Evolutionary conservation across 1,140 invertebrate genomes (phyloP).

Genomic region (Aphelinus atriplicis): DNA sequence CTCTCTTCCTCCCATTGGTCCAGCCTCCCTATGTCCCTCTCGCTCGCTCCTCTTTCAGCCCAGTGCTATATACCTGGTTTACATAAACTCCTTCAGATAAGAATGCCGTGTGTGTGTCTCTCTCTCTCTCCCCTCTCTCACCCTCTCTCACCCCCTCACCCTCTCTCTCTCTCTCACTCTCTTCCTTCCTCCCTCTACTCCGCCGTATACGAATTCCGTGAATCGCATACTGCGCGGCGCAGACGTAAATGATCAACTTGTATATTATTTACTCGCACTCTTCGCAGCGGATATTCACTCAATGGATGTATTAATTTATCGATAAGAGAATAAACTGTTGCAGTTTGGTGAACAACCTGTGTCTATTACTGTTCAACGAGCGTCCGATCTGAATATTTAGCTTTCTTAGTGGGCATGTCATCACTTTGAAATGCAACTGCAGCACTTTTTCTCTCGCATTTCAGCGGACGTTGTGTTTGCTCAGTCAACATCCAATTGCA

Average conservation of each 20-base stretch:
- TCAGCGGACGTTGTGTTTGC: too few species aligned
- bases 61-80: slow-evolving; percentile 36
- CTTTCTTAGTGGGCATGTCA: too few species aligned
- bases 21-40: neutral
- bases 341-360: too few species aligned
- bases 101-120: slow-evolving; percentile 8
- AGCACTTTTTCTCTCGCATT: too few species aligned
- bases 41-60: slow-evolving; percentile 9
- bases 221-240: slow-evolving; percentile 29
- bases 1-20: neutral
- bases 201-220: slow-evolving; percentile 4
- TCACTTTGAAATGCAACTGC: too few species aligned
- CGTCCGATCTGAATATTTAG: too few species aligned
- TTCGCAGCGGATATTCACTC: too few species aligned
- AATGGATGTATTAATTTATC: too few species aligned
- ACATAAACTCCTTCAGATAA: slow-evolving; percentile 39
- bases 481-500: too few species aligned
- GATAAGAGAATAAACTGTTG: too few species aligned
- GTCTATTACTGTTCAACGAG: too few species aligned
- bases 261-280: slow-evolving; percentile 27
- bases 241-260: neutral
- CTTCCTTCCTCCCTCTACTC: neutral
- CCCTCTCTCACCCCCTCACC: slow-evolving; percentile 10
- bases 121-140: slow-evolving; percentile 17
- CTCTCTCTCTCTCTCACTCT: slow-evolving; percentile 9